Evolutionary conservation across 2,888 invertebrate genomes (phyloP).

Genomic region (Capitulum mitella): DNA sequence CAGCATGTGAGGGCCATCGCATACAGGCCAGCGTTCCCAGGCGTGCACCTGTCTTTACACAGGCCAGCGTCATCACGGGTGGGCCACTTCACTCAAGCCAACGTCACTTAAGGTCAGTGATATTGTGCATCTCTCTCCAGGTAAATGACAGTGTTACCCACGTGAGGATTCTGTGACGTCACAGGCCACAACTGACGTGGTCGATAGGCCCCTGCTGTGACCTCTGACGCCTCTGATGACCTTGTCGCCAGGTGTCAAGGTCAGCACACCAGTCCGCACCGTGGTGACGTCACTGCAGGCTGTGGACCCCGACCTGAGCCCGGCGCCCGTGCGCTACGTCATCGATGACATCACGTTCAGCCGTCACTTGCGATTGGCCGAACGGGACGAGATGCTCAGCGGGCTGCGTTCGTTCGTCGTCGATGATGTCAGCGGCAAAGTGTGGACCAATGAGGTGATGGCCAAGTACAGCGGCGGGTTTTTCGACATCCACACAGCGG

Average conservation of each 20-base stretch:
- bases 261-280: conserved; percentile 66
- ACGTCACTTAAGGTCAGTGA: too few species aligned
- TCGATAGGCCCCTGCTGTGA: too few species aligned
- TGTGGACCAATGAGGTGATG: conserved; percentile 25
- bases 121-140: too few species aligned
- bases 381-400: background rate
- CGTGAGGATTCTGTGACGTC: too few species aligned
- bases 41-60: too few species aligned
- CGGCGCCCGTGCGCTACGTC: conserved; percentile 55
- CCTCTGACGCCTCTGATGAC: too few species aligned
- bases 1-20: too few species aligned
- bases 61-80: too few species aligned
- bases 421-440: background rate
- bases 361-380: background rate
- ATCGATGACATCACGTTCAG: conserved; percentile 25
- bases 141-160: too few species aligned
- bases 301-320: conserved; percentile 59
- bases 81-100: too few species aligned
- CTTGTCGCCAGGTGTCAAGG: conserved; percentile 54
- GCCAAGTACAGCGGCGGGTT: conserved; percentile 16
- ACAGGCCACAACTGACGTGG: too few species aligned
- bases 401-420: conserved; percentile 10
- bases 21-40: too few species aligned
- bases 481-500: background rate
- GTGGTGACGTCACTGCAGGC: conserved; percentile 60